A percentile compares a stretch with the other conserved stretches of the same genome.
Evolutionary conservation across 2,113 vertebrate genomes (phyloP).

Genomic region (Thunnus maccoyii): DNA sequence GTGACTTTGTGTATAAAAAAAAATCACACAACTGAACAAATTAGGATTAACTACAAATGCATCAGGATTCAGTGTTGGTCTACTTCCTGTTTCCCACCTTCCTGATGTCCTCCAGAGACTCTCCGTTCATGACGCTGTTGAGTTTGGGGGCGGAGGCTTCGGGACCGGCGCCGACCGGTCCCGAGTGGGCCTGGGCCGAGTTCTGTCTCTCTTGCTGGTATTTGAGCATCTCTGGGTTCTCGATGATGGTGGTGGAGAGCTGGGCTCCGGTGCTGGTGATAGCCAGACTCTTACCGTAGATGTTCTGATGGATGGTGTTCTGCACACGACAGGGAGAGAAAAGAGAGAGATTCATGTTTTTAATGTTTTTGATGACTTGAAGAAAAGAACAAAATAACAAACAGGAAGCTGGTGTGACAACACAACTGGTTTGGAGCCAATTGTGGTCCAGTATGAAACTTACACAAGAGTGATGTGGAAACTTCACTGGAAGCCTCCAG

Average conservation of each 20-base stretch:
- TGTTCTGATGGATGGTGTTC: constrained; percentile 98
- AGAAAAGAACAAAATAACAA: too few species aligned
- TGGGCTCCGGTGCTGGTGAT: constrained; percentile 94
- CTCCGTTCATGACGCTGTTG: constrained; percentile 94
- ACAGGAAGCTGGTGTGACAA: too few species aligned
- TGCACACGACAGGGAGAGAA: constrained; percentile 59
- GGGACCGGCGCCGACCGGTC: constrained; percentile 50
- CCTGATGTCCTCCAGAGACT: constrained; percentile 97
- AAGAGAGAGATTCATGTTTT: neutral
- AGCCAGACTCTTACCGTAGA: constrained; percentile 97
- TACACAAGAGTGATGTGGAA: too few species aligned
- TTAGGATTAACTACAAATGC: too few species aligned
- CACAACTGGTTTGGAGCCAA: too few species aligned
- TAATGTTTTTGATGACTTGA: neutral
- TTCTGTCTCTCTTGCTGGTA: constrained; percentile 90
- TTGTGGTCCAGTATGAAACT: too few species aligned
- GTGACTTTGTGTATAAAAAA: too few species aligned
- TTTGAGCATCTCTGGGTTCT: constrained; percentile 98
- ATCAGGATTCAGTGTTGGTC: too few species aligned
- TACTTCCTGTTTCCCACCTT: constrained; percentile 85
- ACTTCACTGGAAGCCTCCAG: too few species aligned
- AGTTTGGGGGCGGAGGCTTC: constrained; percentile 87
- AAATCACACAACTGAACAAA: too few species aligned
- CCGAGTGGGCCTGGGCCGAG: constrained; percentile 80
- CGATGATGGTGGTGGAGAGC: constrained; percentile 96